phyloP scores from a whole-genome alignment of 2,888 invertebrate species.

The Clivina fossor region DNA sequence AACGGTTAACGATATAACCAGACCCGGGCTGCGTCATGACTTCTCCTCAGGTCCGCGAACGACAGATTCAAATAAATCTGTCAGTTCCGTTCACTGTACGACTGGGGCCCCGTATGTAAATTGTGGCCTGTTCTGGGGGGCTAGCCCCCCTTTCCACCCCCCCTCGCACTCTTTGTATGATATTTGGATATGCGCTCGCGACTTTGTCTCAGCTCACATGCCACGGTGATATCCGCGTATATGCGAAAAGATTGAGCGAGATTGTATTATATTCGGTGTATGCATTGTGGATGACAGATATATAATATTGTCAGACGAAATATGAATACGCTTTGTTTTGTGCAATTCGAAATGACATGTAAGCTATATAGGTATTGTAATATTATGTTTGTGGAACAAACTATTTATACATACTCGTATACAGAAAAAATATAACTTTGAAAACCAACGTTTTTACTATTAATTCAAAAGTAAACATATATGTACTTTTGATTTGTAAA shows the following conservation, averaged over 20 bases:
- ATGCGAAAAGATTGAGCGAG: not conserved
- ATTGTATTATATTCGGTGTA: not conserved
- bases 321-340: slow-evolving; percentile 27
- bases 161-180: no score
- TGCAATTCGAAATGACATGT: no score
- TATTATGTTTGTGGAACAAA: no score
- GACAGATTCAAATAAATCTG: slow-evolving; percentile 52
- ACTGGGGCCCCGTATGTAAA: slow-evolving; percentile 50
- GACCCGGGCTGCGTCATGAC: no score
- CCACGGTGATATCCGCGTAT: not conserved
- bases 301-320: slow-evolving; percentile 27
- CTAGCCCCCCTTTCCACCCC: no score
- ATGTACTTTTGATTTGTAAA: no score
- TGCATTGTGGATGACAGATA: slow-evolving; percentile 26
- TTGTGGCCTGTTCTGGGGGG: no score
- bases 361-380: no score
- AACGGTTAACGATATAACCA: slow-evolving; percentile 19
- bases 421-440: no score
- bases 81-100: slow-evolving; percentile 48
- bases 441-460: no score
- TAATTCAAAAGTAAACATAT: no score
- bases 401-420: no score
- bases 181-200: slow-evolving; percentile 42
- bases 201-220: not conserved
- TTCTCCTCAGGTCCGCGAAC: slow-evolving; percentile 10